phyloP scores from a whole-genome alignment of 2,113 vertebrate species.

The Strigops habroptila region DNA sequence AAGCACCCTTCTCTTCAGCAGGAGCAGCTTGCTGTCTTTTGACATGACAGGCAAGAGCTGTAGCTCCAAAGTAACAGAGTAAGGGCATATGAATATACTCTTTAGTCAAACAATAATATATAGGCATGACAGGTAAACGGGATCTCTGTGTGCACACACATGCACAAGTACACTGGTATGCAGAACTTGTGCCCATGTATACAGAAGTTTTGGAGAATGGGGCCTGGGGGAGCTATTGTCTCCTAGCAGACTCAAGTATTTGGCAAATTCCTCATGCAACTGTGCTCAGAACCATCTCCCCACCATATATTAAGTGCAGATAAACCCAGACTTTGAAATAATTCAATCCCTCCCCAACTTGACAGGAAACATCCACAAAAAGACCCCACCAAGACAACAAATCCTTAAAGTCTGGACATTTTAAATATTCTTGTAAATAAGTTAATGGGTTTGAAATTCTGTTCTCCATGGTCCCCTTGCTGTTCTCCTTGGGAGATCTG shows the following conservation, averaged over 20 bases:
- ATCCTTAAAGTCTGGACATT: not conserved
- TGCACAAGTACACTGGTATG: accelerated
- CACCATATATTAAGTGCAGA: not conserved
- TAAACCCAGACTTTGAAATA: not conserved
- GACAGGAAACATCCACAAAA: not conserved
- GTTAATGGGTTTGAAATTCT: not conserved
- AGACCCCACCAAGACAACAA: accelerated
- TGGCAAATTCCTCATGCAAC: not conserved
- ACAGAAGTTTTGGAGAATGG: not conserved
- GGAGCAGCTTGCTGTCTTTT: not conserved
- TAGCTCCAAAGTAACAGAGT: not conserved
- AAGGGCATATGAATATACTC: not conserved
- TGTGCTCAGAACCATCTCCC: not conserved
- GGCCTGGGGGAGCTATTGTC: not conserved
- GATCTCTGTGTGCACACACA: not conserved
- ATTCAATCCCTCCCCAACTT: not conserved
- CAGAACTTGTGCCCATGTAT: not conserved
- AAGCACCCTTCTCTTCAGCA: not conserved
- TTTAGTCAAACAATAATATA: not conserved
- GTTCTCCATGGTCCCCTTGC: not conserved
- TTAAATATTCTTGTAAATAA: not conserved
- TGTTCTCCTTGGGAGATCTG: not conserved
- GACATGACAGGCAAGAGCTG: not conserved
- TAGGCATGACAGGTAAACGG: accelerated
- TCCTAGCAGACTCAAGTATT: not conserved